Evolutionary conservation across 1,140 invertebrate species (phyloP).

Genomic region (Artemia franciscana): DNA sequence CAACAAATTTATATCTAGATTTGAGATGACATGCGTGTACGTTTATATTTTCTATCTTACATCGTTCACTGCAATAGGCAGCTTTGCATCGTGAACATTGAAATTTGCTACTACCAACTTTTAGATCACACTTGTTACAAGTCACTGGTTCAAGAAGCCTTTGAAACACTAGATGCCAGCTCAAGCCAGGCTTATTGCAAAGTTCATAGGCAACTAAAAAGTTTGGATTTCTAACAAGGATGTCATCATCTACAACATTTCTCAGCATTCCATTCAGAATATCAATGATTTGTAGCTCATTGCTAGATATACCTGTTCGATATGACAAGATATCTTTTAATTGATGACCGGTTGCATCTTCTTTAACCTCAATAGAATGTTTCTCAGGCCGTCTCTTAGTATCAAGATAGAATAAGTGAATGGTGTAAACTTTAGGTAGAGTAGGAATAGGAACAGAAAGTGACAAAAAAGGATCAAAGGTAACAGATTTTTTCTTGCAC

Average conservation of each 20-base stretch:
- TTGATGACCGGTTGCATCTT: neutral
- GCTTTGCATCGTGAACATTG: neutral
- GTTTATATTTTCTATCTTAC: neutral
- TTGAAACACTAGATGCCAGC: slow-evolving; percentile 8
- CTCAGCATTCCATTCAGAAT: slow-evolving; percentile 14
- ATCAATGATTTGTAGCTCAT: neutral
- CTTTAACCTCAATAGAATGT: slow-evolving; percentile 2
- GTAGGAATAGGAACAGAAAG: slow-evolving; percentile 23
- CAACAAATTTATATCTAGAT: neutral
- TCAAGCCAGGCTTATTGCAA: neutral
- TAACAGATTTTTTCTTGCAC: slow-evolving; percentile 27
- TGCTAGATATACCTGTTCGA: neutral
- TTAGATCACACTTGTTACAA: neutral
- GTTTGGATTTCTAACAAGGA: neutral
- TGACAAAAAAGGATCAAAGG: slow-evolving; percentile 26
- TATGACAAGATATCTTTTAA: neutral
- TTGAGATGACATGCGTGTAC: neutral
- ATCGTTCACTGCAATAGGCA: neutral
- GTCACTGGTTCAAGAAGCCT: slow-evolving; percentile 7
- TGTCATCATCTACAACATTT: neutral
- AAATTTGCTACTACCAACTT: too few relatives aligned
- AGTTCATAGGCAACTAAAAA: neutral
- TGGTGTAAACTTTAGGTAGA: slow-evolving; percentile 12
- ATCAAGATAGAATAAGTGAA: slow-evolving; percentile 22
- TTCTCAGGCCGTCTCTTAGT: slow-evolving; percentile 18